These are phyloP conservation scores for Chloroclysta siterata DNA, from an alignment of 2,888 invertebrate genomes.

Conservation along the genomic window DNA sequence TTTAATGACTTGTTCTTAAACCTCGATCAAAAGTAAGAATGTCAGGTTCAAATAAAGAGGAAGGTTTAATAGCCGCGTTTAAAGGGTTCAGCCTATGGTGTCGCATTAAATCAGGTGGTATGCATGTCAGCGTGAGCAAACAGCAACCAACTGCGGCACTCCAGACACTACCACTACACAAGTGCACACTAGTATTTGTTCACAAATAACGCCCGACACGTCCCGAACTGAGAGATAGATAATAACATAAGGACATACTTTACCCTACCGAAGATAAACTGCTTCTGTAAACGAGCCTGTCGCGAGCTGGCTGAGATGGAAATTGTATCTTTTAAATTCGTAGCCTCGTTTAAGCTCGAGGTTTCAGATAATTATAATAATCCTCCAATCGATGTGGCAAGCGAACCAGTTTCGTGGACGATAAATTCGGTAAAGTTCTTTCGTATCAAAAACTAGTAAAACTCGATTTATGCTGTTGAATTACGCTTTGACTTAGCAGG, in stretches of 20 bases:
- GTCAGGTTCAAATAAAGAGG: slow-evolving; percentile 5
- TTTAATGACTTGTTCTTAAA: too few species aligned
- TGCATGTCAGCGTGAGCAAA: slow-evolving; percentile 76
- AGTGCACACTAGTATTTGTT: slow-evolving; percentile 77
- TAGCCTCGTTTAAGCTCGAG: slow-evolving; percentile 29
- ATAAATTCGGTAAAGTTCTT: slow-evolving; percentile 33
- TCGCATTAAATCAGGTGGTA: slow-evolving; percentile 67
- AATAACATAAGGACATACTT: slow-evolving; percentile 62
- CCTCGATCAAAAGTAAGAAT: not conserved
- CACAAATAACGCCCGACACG: slow-evolving; percentile 74
- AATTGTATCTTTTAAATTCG: slow-evolving; percentile 30
- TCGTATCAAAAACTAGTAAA: slow-evolving; percentile 40
- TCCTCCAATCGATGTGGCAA: slow-evolving; percentile 43
- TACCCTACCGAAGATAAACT: slow-evolving; percentile 42
- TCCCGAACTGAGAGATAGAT: slow-evolving; percentile 62
- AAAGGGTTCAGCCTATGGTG: slow-evolving; percentile 22
- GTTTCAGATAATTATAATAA: slow-evolving; percentile 43
- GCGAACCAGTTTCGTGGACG: slow-evolving; percentile 43
- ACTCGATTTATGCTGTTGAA: slow-evolving; percentile 41
- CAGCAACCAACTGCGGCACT: slow-evolving; percentile 62
- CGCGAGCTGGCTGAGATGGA: slow-evolving; percentile 21
- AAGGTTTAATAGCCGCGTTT: slow-evolving; percentile 18
- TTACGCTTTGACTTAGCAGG: slow-evolving; percentile 47
- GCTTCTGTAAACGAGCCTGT: slow-evolving; percentile 41
- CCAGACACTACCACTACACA: slow-evolving; percentile 52